Conservation (phyloP, 2,113 vertebrate genomes). For the Cynopterus brachyotis region DNA sequence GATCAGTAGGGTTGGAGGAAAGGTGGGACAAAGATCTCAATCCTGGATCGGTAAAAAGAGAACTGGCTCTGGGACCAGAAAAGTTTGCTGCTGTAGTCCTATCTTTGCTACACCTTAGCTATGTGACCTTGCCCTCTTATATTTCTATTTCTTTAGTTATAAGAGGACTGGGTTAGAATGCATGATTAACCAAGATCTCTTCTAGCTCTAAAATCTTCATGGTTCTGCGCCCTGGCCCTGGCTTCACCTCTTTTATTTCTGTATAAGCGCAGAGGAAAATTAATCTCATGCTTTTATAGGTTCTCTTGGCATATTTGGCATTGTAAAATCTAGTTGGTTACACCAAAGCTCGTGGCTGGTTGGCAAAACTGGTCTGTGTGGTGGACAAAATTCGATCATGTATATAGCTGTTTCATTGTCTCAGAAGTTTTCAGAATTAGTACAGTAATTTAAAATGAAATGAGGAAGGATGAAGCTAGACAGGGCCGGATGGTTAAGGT, state of each 20-base stretch:
- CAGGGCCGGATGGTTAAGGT: not conserved
- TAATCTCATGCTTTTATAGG: not conserved
- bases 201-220: not conserved
- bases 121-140: not conserved
- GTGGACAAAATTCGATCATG: not conserved
- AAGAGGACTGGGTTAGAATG: not conserved
- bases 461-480: not conserved
- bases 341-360: not conserved
- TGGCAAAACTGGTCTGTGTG: not conserved
- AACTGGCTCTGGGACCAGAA: not conserved
- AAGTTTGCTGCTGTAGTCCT: not conserved
- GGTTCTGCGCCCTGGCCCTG: not conserved
- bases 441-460: not conserved
- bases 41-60: not conserved
- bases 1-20: not conserved
- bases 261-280: not conserved
- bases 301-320: not conserved
- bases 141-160: conserved; percentile 19
- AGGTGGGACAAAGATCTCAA: not conserved
- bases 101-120: not conserved
- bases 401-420: not conserved
- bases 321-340: not conserved
- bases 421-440: not conserved
- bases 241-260: not conserved
- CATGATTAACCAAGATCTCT: not conserved